Evolutionary conservation across 1,140 invertebrate species (phyloP).

Genomic region (Drosophila orosa): DNA sequence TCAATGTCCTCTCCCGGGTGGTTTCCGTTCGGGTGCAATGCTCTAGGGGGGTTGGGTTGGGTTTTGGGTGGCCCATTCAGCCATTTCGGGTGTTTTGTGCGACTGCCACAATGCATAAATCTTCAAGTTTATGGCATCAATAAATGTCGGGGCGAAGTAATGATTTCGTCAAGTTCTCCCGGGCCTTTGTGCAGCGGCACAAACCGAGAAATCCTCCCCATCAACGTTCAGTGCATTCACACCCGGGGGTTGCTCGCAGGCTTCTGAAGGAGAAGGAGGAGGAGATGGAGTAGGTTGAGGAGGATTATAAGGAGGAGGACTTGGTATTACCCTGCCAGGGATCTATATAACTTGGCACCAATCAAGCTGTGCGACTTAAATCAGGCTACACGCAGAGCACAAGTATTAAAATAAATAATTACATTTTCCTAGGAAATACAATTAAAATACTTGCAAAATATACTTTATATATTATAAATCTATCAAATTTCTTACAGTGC

Average conservation of each 20-base stretch:
- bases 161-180: conserved; percentile 77
- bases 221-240: conserved; percentile 15
- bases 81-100: conserved; percentile 35
- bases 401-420: background rate
- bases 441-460: background rate
- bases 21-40: conserved; percentile 46
- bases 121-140: conserved; percentile 82
- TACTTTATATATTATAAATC: no score
- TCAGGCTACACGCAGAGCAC: background rate
- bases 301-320: background rate
- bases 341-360: conserved; percentile 37
- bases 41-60: conserved; percentile 1
- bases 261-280: background rate
- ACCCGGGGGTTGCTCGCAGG: conserved; percentile 29
- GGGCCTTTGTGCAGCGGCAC: conserved; percentile 62
- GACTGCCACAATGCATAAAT: conserved; percentile 70
- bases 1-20: conserved; percentile 64
- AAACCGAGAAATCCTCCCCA: conserved; percentile 48
- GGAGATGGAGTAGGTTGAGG: background rate
- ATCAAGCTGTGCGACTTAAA: conserved; percentile 27
- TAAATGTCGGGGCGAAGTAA: conserved; percentile 81
- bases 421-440: background rate
- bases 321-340: conserved; percentile 3
- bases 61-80: conserved; percentile 41
- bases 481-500: conserved; percentile 3